Evolutionary conservation across 2,113 vertebrate species (phyloP), one percentile per base, ranked within the genome.

Genomic region (Bombycilla garrulus): DNA sequence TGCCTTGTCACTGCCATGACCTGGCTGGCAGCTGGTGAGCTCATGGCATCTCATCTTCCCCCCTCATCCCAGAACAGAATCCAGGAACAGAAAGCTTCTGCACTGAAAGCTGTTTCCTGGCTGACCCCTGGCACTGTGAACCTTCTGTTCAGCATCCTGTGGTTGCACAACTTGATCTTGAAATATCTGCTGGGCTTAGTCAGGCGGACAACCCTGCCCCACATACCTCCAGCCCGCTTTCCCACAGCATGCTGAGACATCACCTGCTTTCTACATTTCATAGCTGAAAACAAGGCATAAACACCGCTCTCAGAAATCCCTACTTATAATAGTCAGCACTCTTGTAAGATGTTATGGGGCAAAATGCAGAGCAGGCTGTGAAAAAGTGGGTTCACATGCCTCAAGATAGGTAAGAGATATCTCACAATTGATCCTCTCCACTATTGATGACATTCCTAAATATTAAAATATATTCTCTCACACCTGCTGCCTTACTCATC

Each of bases 171-270:
- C 17, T 45, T 85, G 70, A 56, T 31, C 66, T 10, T 77, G 36
- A 61, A 60, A 81, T 28, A 36, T 31, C 36, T 88, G 12, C 53
- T 67, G 33, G 35, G 29, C 6, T 87, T 82, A 54, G 24, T 42
- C 40, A 57, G 44, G 26, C 79, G 36, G 31, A 54, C 53, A 91
- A 45, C 20, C 4, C 36, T 91, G 26, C 4, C 19, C 22, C 60
- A 70, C 0, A 0, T 14, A 76, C 4, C 40, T 56, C 36, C 22
- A 90, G 53, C 13, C 9, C 0, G 2, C 31, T 78, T 89, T 91
- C 51, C 42, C 33, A 74, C 25, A 57, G 36, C 3, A 0, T 45
- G 24, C n/a, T 83, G 17, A 83, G 36, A 83, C 14, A 31, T 36
- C 33, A 48, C 3, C 9, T 67, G 17, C 40, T 64, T 71, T 88